A percentile compares a stretch with the other conserved stretches of the same genome.
phyloP scores from a whole-genome alignment of 2,888 invertebrate genomes.

The Mactromeris polynyma region DNA sequence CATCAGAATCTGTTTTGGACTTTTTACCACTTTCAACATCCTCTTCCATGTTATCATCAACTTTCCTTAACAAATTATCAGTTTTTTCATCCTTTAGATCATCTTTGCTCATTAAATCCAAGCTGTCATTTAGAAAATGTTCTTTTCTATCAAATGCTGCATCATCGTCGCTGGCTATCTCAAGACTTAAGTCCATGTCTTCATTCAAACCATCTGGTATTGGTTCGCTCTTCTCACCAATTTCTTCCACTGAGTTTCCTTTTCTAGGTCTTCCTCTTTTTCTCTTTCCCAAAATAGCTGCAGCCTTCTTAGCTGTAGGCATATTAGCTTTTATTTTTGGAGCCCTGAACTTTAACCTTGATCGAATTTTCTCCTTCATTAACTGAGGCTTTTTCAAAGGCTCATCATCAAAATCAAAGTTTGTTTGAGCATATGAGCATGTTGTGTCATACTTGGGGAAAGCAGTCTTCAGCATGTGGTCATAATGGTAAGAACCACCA shows the following conservation, averaged over 20 bases:
- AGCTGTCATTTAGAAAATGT: slow-evolving; percentile 13
- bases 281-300: slow-evolving; percentile 10
- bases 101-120: slow-evolving; percentile 5
- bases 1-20: not conserved
- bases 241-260: not conserved
- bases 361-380: not conserved
- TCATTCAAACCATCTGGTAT: not conserved
- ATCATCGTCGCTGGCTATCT: slow-evolving; percentile 18
- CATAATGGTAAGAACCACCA: slow-evolving; percentile 66
- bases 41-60: not conserved
- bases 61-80: not conserved
- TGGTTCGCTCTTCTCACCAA: slow-evolving; percentile 1
- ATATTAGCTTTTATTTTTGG: not conserved
- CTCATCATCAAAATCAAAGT: slow-evolving; percentile 40
- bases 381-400: slow-evolving; percentile 28
- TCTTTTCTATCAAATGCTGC: not conserved
- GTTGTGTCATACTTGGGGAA: slow-evolving; percentile 65
- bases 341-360: not conserved
- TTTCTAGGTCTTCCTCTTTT: slow-evolving; percentile 59
- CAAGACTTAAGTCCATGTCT: slow-evolving; percentile 17
- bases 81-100: not conserved
- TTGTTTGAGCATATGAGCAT: slow-evolving; percentile 60
- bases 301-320: not conserved
- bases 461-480: slow-evolving; percentile 62
- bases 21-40: not conserved